Base-by-base conservation (phyloP, 2,113 vertebrate species). In the Pimephales promelas region DNA sequence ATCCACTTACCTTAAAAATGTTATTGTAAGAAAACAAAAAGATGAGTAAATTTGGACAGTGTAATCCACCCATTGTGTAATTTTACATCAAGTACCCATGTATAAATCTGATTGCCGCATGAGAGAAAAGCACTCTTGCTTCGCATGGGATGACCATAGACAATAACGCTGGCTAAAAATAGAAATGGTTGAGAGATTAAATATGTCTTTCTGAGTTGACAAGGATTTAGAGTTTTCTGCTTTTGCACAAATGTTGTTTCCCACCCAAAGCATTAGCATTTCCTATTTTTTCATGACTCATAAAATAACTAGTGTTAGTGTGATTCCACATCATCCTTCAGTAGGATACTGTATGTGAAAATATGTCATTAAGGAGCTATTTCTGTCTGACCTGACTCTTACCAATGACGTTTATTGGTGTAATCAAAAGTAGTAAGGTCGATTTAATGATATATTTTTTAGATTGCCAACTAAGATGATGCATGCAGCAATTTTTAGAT, bases 101-200 rank as follows among this genome's bases (percentile, higher is more conserved):
- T 45, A 43, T 43, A 64, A 31, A 66, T 70, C 34, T 40, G 18
- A 54, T 57, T 83, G 24, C 49, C 24, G 13, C 52, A 8, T 34
- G n/a, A 49, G 28, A 62, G 78, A 28, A 64, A 59, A 78, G 40
- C 80, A 24, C 47, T 71, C 47, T 75, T 36, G 52, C 52, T 56
- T 59, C 26, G 26, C 49, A 54, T 22, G 16, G 47, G 49, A 79
- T 36, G 40, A 59, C 54, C n/a, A 16, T 14, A 79, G 64, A 79
- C 56, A 83, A 73, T 57, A 26, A 31, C 61, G 56, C 36, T 31
- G 43, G 40, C 56, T 79, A 79, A 75, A 83, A 85, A 57, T 71
- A 16, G 62, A 83, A 86, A 84, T 47, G 43, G 47, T 77, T 43
- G 14, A 73, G 68, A 79, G 81, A 85, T 85, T 85, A 85, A 68